These are phyloP conservation scores for Ceraclea dissimilis DNA, from an alignment of 2,888 invertebrate genomes.

Conservation along the genomic window DNA sequence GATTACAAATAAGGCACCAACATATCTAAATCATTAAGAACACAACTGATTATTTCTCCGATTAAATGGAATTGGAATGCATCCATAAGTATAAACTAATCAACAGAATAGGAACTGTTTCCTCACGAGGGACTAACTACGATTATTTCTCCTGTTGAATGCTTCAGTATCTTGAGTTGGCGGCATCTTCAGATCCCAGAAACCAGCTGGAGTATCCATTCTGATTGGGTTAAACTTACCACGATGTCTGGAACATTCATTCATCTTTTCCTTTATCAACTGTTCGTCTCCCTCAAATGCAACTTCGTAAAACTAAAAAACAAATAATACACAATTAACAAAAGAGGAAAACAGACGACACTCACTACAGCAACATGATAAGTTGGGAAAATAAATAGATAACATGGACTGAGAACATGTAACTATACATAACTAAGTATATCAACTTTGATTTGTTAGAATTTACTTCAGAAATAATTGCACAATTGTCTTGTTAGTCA, in stretches of 20 bases:
- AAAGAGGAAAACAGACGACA: background rate
- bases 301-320: slow-evolving; percentile 38
- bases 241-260: slow-evolving; percentile 41
- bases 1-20: too few species aligned
- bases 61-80: too few species aligned
- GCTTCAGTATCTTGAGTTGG: slow-evolving; percentile 39
- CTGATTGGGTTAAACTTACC: slow-evolving; percentile 37
- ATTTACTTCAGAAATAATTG: too few species aligned
- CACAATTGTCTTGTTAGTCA: too few species aligned
- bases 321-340: background rate
- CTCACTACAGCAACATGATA: background rate
- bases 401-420: background rate
- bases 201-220: slow-evolving; percentile 38
- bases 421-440: too few species aligned
- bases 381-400: background rate
- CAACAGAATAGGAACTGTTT: too few species aligned
- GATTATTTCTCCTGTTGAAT: slow-evolving; percentile 12
- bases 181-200: slow-evolving; percentile 43
- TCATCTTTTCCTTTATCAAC: slow-evolving; percentile 37
- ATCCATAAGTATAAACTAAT: too few species aligned
- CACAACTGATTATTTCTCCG: too few species aligned
- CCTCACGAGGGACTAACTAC: too few species aligned
- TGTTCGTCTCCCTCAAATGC: slow-evolving; percentile 38
- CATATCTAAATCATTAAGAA: too few species aligned
- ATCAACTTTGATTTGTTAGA: too few species aligned